Evolutionary conservation across 2,888 invertebrate species (phyloP).

Genomic region (Limnephilus marmoratus): DNA sequence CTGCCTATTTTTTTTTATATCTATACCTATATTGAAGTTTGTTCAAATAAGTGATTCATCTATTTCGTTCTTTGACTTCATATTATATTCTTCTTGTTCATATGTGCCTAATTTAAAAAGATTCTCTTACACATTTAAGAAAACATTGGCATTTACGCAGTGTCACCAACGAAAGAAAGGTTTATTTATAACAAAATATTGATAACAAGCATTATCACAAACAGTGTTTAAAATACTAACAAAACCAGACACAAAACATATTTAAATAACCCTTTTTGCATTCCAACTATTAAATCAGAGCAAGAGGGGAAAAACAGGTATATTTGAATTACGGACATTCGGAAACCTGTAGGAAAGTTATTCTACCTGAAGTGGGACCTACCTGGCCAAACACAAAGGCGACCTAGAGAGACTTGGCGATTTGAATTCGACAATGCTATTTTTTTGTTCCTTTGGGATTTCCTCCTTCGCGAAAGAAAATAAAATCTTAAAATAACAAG

Average conservation of each 20-base stretch:
- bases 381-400: conserved; percentile 33
- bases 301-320: background rate
- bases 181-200: background rate
- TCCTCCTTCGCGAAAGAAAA: conserved; percentile 49
- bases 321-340: conserved; percentile 39
- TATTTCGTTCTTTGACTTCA: background rate
- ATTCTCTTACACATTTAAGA: too few relatives aligned
- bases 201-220: background rate
- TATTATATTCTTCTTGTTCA: background rate
- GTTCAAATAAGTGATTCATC: background rate
- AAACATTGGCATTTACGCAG: background rate
- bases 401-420: conserved; percentile 51
- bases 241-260: background rate
- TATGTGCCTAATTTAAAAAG: background rate
- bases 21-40: background rate
- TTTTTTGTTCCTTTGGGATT: conserved; percentile 46
- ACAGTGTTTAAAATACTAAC: background rate
- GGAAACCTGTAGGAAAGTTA: conserved; percentile 39
- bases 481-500: conserved; percentile 61
- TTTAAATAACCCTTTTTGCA: conserved; percentile 35
- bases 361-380: conserved; percentile 33
- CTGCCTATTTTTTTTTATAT: background rate
- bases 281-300: conserved; percentile 22
- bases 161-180: background rate
- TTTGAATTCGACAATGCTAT: conserved; percentile 62